These are phyloP conservation scores for Melitaea athalia DNA, from an alignment of 2,888 invertebrate genomes.

Conservation along the genomic window DNA sequence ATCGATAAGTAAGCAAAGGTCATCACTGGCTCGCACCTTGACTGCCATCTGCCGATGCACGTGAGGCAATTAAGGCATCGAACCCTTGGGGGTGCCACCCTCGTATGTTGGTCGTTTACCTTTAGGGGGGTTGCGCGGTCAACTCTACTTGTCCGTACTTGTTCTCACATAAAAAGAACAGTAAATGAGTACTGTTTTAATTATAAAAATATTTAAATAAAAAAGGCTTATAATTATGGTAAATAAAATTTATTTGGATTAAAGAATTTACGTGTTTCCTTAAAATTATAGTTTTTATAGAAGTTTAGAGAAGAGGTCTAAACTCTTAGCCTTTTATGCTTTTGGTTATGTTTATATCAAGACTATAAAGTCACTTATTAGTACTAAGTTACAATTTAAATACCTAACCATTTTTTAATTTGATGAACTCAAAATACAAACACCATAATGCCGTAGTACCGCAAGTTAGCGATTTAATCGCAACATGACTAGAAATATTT, in stretches of 20 bases:
- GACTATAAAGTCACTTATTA: too few relatives aligned
- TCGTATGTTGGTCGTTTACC: conserved; percentile 76
- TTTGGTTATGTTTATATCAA: too few relatives aligned
- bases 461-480: too few relatives aligned
- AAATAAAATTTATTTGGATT: not conserved
- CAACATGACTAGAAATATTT: too few relatives aligned
- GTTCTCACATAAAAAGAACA: conserved; percentile 41
- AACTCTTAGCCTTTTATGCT: too few relatives aligned
- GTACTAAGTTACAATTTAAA: too few relatives aligned
- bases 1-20: conserved; percentile 64
- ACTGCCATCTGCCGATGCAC: conserved; percentile 78
- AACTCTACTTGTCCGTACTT: conserved; percentile 58
- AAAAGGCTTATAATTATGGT: not conserved
- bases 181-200: conserved; percentile 18
- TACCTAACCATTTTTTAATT: too few relatives aligned
- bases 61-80: conserved; percentile 74
- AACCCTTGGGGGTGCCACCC: conserved; percentile 76
- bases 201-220: conserved; percentile 14
- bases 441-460: too few relatives aligned
- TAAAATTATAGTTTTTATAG: too few relatives aligned
- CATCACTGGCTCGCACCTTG: conserved; percentile 79
- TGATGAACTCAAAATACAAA: too few relatives aligned
- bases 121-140: conserved; percentile 71
- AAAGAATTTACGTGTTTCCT: not conserved
- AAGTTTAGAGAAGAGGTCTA: too few relatives aligned